These are phyloP conservation scores for Ginglymostoma cirratum DNA, from an alignment of 2,113 vertebrate genomes.

Conservation along the genomic window DNA sequence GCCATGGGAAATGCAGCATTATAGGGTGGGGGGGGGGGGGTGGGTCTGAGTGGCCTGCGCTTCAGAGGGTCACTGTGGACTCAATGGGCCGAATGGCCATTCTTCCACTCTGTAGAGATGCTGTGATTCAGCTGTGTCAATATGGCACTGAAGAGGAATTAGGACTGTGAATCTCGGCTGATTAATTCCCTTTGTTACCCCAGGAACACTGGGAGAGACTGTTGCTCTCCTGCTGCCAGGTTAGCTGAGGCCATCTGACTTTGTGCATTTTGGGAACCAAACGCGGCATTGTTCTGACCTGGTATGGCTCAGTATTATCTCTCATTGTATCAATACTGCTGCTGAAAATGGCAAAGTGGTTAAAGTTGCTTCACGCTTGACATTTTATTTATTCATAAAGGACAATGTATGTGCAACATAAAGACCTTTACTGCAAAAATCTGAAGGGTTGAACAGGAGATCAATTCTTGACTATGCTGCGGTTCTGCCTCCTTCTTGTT, in stretches of 20 bases:
- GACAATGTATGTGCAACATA: background rate
- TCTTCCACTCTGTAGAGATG: no score
- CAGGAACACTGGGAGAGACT: background rate
- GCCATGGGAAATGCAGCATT: no score
- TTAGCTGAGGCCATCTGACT: background rate
- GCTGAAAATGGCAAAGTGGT: background rate
- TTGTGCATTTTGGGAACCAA: background rate
- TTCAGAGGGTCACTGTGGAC: no score
- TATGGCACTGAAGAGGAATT: background rate
- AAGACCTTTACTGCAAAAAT: background rate
- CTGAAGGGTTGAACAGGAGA: background rate
- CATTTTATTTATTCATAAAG: background rate
- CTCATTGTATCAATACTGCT: background rate
- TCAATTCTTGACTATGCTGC: background rate
- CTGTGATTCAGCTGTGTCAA: background rate
- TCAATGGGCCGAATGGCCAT: no score
- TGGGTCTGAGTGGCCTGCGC: no score
- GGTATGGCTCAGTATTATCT: background rate
- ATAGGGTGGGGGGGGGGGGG: no score
- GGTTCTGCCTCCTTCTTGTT: background rate
- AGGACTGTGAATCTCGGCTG: background rate
- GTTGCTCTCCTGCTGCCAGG: background rate
- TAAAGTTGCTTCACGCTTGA: background rate
- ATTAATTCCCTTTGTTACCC: background rate
- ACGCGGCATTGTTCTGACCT: background rate